Evolutionary conservation across 30 jellyfish, hydroid and myxozoan species (phyloP), one percentile per base, ranked within the genome.

Genomic region (Sanderia malayensis): DNA sequence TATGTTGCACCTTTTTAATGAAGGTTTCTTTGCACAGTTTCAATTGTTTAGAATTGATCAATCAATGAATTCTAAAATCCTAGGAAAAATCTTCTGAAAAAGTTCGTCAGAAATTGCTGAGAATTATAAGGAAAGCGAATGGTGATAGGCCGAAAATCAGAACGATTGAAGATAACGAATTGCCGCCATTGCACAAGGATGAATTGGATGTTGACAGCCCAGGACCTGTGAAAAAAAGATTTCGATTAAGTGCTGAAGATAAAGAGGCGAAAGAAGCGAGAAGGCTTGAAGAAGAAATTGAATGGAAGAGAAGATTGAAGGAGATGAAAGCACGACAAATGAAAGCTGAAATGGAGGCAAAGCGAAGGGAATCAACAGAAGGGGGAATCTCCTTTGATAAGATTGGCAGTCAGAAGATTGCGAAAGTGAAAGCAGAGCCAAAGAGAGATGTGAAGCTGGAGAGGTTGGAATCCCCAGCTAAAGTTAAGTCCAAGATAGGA

Each of bases 311-410:
- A 21, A 76, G 59, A 44, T 58, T 79, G 70, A 68, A 79, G 31
- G 91, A 67, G 32, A 79, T 68, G 83, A 76, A 76, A 30, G 88
- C 70, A 44, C 62, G 88, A 33, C 73, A 76, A 25, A 27, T 44
- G 64, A 76, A 76, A 62, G 88, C 88, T n/a, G 79, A 76, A 29
- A 33, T 61, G 73, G 69, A 34, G 15, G 72, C 80, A 0, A 76
- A 46, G 33, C 53, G 88, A 44, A 64, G 77, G 15, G 88, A 76
- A 24, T 76, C 88, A 9, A 46, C 49, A 29, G 88, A 76, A 21
- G 66, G 70, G 28, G 80, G 63, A 28, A 76, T 76, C 46, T 44
- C 80, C 0, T 76, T 76, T 65, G 88, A 76, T 21, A 76, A 76
- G 65, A 62, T 76, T 19, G 72, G 73, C 49, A 29, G 62, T 6